A percentile compares a stretch with the other conserved stretches of the same genome.
Evolutionary conservation across 2,888 invertebrate species (phyloP).

Genomic region (Cephalotes varians): DNA sequence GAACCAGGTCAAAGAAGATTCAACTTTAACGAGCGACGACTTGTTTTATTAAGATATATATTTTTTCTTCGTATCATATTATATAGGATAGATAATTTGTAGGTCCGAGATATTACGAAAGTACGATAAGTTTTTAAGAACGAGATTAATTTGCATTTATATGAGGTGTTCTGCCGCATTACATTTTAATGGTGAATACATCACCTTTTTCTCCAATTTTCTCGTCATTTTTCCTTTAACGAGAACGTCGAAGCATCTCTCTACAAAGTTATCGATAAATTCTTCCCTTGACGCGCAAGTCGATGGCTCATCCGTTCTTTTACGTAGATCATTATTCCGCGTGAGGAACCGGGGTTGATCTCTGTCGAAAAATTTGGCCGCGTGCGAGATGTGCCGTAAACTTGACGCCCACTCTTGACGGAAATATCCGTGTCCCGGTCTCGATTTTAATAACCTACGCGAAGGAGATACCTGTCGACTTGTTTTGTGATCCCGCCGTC

Average conservation of each 20-base stretch:
- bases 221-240: neutral
- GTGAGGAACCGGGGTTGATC: neutral
- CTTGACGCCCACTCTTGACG: constrained; percentile 68
- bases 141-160: constrained; percentile 17
- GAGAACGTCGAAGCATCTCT: neutral
- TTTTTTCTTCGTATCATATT: neutral
- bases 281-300: neutral
- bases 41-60: constrained; percentile 20
- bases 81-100: neutral
- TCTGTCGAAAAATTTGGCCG: constrained; percentile 16
- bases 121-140: constrained; percentile 12
- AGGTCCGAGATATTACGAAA: constrained; percentile 14
- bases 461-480: constrained; percentile 14
- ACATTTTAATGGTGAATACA: constrained; percentile 18
- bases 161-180: neutral
- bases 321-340: neutral
- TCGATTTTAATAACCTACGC: constrained; percentile 51
- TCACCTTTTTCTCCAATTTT: constrained; percentile 2
- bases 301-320: neutral
- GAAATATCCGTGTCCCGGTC: constrained; percentile 54
- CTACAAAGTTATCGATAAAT: constrained; percentile 8
- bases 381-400: constrained; percentile 39
- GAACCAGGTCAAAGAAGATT: constrained; percentile 21
- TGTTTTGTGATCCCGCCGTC: neutral
- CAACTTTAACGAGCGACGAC: constrained; percentile 14